Conservation (phyloP, 2,888 invertebrate genomes). For the Drosophila nr. fundita region DNA sequence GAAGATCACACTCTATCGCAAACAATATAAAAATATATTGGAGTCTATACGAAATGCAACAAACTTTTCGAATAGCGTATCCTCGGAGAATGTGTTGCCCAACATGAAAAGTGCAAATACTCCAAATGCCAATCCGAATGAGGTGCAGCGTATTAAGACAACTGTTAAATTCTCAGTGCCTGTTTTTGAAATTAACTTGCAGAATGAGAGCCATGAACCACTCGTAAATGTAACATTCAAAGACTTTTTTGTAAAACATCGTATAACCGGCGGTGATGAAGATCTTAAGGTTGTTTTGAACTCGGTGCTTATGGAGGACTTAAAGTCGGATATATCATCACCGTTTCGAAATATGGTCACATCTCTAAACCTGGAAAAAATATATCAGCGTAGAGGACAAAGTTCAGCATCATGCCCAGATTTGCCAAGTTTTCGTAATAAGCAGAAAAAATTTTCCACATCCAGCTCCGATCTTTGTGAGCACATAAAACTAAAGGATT, state of each 20-base stretch:
- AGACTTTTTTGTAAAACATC: slow-evolving; percentile 92
- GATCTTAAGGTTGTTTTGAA: slow-evolving; percentile 92
- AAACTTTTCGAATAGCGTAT: slow-evolving; percentile 57
- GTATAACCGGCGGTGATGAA: slow-evolving; percentile 89
- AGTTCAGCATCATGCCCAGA: slow-evolving; percentile 78
- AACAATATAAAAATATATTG: slow-evolving; percentile 95
- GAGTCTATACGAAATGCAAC: slow-evolving; percentile 87
- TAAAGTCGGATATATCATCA: slow-evolving; percentile 91
- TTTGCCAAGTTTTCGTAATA: slow-evolving; percentile 64
- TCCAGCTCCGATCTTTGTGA: slow-evolving; percentile 88
- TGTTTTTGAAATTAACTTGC: slow-evolving; percentile 90
- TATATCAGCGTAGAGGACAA: slow-evolving; percentile 53
- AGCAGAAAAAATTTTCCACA: slow-evolving; percentile 73
- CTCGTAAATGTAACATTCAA: slow-evolving; percentile 94
- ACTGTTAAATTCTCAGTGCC: slow-evolving; percentile 90
- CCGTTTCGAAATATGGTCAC: slow-evolving; percentile 94
- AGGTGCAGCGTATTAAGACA: slow-evolving; percentile 55
- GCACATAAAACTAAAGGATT: slow-evolving; percentile 85
- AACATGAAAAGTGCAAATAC: slow-evolving; percentile 33
- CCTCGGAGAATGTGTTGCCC: slow-evolving; percentile 32
- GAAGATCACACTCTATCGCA: slow-evolving; percentile 93
- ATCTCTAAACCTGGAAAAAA: slow-evolving; percentile 69
- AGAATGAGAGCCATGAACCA: slow-evolving; percentile 90
- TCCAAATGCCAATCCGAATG: slow-evolving; percentile 21
- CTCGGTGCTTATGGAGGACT: slow-evolving; percentile 95